Conservation (phyloP, 2,113 vertebrate genomes). For the Clarias gariepinus region DNA sequence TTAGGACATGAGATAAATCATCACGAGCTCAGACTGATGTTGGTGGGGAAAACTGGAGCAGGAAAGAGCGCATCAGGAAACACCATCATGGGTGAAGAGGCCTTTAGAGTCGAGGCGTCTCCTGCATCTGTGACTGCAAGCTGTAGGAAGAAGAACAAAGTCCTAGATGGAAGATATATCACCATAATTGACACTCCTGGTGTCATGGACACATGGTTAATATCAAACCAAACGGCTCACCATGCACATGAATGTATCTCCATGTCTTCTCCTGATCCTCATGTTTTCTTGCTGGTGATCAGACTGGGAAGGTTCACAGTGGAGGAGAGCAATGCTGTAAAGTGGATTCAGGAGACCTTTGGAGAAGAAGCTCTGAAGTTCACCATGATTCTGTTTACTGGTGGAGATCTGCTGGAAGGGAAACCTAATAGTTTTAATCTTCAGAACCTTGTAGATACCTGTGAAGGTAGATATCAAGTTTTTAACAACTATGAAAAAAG, state of each 20-base stretch:
- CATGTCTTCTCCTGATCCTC: slow-evolving; percentile 20
- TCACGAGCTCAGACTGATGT: slow-evolving; percentile 63
- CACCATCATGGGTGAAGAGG: slow-evolving; percentile 66
- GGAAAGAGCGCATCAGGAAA: slow-evolving; percentile 75
- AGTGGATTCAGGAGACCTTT: slow-evolving; percentile 33
- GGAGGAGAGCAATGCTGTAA: slow-evolving; percentile 14
- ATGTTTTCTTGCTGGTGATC: slow-evolving; percentile 36
- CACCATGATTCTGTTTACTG: slow-evolving; percentile 51
- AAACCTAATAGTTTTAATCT: not conserved
- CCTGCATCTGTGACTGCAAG: slow-evolving; percentile 64
- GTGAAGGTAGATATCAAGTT: slow-evolving; percentile 27
- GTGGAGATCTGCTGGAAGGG: slow-evolving; percentile 45
- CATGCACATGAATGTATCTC: slow-evolving; percentile 17
- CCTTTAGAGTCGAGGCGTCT: slow-evolving; percentile 67
- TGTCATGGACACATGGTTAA: slow-evolving; percentile 25
- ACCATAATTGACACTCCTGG: slow-evolving; percentile 50
- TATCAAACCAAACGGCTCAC: not conserved
- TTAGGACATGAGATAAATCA: not conserved
- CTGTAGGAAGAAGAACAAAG: slow-evolving; percentile 60
- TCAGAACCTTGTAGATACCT: not conserved
- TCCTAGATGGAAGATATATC: slow-evolving; percentile 56
- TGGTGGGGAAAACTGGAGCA: slow-evolving; percentile 72
- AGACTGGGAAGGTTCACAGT: slow-evolving; percentile 27
- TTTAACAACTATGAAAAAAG: slow-evolving; percentile 20
- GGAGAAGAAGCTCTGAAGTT: slow-evolving; percentile 40